Evolutionary conservation across 2,888 invertebrate species (phyloP).

Genomic region (Troglohyphantes excavatus): DNA sequence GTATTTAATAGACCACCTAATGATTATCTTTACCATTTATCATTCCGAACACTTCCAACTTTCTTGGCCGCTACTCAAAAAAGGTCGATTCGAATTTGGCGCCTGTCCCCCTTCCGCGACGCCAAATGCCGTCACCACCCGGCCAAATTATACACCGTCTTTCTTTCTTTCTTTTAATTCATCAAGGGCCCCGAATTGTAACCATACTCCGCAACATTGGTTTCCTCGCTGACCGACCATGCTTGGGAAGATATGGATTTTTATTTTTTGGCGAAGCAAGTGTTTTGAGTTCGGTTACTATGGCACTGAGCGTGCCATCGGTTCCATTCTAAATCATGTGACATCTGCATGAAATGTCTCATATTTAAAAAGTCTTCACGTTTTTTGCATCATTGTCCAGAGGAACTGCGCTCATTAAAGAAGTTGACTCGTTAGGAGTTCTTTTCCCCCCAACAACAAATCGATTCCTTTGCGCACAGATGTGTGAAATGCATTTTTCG

Average conservation of each 20-base stretch:
- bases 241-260: slow-evolving; percentile 64
- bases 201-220: slow-evolving; percentile 68
- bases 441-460: no score
- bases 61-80: slow-evolving; percentile 56
- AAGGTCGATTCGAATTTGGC: slow-evolving; percentile 43
- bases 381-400: slow-evolving; percentile 19
- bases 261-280: slow-evolving; percentile 53
- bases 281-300: slow-evolving; percentile 73
- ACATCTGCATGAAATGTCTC: slow-evolving; percentile 67
- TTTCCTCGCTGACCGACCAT: slow-evolving; percentile 65
- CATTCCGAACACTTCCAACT: slow-evolving; percentile 11
- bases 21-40: slow-evolving; percentile 13
- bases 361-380: slow-evolving; percentile 60
- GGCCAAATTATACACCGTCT: slow-evolving; percentile 11
- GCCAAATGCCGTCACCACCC: slow-evolving; percentile 9
- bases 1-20: slow-evolving; percentile 32
- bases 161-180: slow-evolving; percentile 61
- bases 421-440: no score
- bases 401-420: no score
- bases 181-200: slow-evolving; percentile 46
- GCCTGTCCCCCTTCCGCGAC: slow-evolving; percentile 15
- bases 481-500: no score
- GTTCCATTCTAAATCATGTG: slow-evolving; percentile 64
- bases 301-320: slow-evolving; percentile 65
- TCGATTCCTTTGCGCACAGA: no score